These are phyloP conservation scores for Limulus polyphemus DNA, from an alignment of 2,888 invertebrate species.

Conservation along the genomic window DNA sequence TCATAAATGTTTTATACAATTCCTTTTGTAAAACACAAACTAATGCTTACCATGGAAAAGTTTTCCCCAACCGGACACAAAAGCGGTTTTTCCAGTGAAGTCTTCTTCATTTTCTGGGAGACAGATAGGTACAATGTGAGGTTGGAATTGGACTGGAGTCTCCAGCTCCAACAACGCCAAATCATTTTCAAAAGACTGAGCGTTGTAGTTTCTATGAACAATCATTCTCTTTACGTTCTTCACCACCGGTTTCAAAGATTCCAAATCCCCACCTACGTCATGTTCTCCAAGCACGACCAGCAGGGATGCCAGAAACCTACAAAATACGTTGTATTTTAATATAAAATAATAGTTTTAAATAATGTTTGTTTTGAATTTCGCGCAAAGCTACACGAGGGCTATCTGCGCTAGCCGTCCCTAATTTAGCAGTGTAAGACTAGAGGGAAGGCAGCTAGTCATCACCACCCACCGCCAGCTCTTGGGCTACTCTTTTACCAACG, in stretches of 20 bases:
- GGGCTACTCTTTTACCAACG: too few relatives aligned
- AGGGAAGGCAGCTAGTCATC: too few relatives aligned
- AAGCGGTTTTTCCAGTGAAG: constrained; percentile 72
- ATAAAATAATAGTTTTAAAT: not conserved
- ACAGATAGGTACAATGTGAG: constrained; percentile 84
- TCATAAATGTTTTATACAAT: too few relatives aligned
- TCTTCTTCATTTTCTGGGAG: constrained; percentile 54
- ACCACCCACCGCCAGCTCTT: too few relatives aligned
- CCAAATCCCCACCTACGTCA: constrained; percentile 59
- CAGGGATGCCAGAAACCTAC: constrained; percentile 69
- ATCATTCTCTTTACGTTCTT: constrained; percentile 75
- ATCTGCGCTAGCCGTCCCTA: too few relatives aligned
- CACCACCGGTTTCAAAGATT: constrained; percentile 56
- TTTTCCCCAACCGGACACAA: constrained; percentile 85
- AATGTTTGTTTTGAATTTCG: not conserved
- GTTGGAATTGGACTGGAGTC: constrained; percentile 64
- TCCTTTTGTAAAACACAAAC: not conserved
- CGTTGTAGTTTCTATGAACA: constrained; percentile 75
- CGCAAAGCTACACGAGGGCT: too few relatives aligned
- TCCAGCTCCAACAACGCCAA: constrained; percentile 75
- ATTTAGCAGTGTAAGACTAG: too few relatives aligned
- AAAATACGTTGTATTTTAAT: constrained; percentile 8
- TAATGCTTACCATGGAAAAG: constrained; percentile 50
- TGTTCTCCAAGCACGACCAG: constrained; percentile 84
- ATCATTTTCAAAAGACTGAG: constrained; percentile 84